Base-by-base conservation (phyloP, 2,113 vertebrate species). In the Carollia perspicillata region DNA sequence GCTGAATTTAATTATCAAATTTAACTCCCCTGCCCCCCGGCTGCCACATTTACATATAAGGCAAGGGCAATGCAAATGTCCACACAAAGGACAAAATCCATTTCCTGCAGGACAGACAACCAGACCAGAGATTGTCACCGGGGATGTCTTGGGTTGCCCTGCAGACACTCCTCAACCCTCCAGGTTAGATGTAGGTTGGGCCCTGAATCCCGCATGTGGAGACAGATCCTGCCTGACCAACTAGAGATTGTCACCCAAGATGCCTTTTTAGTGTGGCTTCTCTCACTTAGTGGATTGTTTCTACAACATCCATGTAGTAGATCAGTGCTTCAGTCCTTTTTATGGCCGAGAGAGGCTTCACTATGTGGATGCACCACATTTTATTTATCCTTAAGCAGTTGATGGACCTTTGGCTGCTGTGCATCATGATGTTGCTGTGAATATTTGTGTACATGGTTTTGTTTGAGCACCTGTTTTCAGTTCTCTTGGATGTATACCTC, bases 281-380 rank as follows among this genome's bases (percentile, higher is more conserved):
- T 28, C 30, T 40, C 33, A 23, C 10, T 17, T 6, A 17, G 63
- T 10, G 0, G n/a, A n/a, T 4, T 69, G 37, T 44, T 33, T 68
- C 33, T 8, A 51, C 49, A 16, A 51, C 37, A 17, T n/a, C 58
- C 12, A 0, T 1, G 9, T 35, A 3, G 33, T 37, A 2, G 71
- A 12, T 49, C 49, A 14, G 40, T 5, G 7, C n/a, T 49, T 35
- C 10, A 10, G 30, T 63, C 33, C 37, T 74, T 18, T 30, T 10
- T 20, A 8, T 13, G 60, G 37, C 80, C 0, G 14, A 44, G 0
- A 14, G 42, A 3, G 5, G 6, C 23, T 11, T 49, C 26, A 1
- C 2, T 16, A 17, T 60, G 3, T 47, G 69, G 23, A 60, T 3
- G 8, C 10, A 37, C 4, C 35, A 35, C 47, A 11, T 4, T 20